A percentile compares a stretch with the other conserved stretches of the same genome.
These are phyloP conservation scores for Miniopterus natalensis DNA, from an alignment of 2,113 vertebrate species.

Conservation along the genomic window DNA sequence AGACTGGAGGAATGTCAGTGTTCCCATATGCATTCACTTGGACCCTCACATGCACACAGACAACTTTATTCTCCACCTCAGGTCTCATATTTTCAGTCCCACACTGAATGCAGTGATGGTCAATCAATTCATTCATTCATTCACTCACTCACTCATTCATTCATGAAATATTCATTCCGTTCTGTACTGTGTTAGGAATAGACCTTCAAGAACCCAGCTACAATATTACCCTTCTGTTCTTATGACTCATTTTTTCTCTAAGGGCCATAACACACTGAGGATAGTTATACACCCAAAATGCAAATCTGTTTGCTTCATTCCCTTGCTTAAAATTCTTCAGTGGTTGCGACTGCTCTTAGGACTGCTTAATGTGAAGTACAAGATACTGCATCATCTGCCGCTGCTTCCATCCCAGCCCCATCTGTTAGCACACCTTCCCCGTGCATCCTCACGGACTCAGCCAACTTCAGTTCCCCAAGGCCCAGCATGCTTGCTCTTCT, in stretches of 20 bases:
- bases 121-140: background rate
- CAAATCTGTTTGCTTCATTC: constrained; percentile 11
- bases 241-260: background rate
- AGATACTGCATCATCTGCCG: background rate
- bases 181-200: background rate
- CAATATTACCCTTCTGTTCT: background rate
- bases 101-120: background rate
- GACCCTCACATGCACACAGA: background rate
- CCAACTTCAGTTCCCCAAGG: background rate
- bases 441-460: background rate
- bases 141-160: background rate
- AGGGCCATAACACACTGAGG: background rate
- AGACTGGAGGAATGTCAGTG: background rate
- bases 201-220: background rate
- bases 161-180: background rate
- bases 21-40: background rate
- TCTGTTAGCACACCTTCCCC: background rate
- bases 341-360: background rate
- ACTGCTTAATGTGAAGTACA: background rate
- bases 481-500: background rate
- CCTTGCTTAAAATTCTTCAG: background rate
- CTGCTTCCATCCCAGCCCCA: background rate
- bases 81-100: background rate
- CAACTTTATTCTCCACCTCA: background rate
- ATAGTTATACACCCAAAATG: background rate